Evolutionary conservation across 1,140 invertebrate genomes (phyloP).

Genomic region (Hestina assimilis): DNA sequence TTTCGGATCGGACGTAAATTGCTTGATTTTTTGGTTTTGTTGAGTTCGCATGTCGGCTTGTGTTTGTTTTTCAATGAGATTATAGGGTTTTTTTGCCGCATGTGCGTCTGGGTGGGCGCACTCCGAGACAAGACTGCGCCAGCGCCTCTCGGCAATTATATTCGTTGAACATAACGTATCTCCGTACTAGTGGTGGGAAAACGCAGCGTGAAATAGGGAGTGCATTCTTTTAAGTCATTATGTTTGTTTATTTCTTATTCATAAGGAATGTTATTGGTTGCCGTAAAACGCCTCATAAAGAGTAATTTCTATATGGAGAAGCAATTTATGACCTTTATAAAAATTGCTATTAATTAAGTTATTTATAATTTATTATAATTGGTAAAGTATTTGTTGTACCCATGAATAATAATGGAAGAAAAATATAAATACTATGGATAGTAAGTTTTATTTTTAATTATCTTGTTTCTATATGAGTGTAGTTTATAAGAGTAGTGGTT

Average conservation of each 20-base stretch:
- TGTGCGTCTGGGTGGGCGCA: conserved; percentile 63
- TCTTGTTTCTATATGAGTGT: too few relatives aligned
- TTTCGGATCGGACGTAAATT: conserved; percentile 71
- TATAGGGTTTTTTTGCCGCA: conserved; percentile 62
- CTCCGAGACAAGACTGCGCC: conserved; percentile 67
- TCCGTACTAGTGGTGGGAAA: conserved; percentile 49
- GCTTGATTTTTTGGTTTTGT: conserved; percentile 67
- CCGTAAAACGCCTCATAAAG: conserved; percentile 13
- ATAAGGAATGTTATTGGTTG: conserved; percentile 12
- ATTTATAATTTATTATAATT: neutral
- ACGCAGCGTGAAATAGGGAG: conserved; percentile 59
- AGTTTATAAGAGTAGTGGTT: too few relatives aligned
- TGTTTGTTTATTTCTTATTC: conserved; percentile 40
- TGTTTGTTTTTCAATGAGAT: conserved; percentile 72
- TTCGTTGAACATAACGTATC: conserved; percentile 43
- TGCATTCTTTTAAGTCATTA: conserved; percentile 56
- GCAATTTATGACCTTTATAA: neutral
- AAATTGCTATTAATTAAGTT: neutral
- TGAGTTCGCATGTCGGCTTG: conserved; percentile 66
- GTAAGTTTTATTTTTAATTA: too few relatives aligned
- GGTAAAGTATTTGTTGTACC: too few relatives aligned
- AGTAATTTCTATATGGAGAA: neutral
- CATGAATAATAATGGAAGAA: too few relatives aligned
- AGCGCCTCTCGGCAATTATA: conserved; percentile 53
- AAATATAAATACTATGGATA: too few relatives aligned